These are phyloP conservation scores for Xerus inauris DNA, from an alignment of 2,113 vertebrate species.

Conservation along the genomic window DNA sequence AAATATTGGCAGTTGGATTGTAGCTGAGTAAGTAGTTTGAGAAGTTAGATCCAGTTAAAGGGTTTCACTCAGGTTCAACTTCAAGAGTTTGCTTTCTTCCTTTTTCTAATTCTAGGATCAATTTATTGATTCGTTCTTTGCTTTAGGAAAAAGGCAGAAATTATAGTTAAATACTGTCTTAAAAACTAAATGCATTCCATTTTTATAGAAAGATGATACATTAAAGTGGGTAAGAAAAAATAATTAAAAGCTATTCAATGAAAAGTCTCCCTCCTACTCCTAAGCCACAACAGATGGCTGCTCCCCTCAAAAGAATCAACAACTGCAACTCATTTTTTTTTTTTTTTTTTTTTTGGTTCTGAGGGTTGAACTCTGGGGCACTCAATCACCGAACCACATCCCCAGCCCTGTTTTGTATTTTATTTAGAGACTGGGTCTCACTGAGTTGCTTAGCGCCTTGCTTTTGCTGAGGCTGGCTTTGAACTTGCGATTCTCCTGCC, in stretches of 20 bases:
- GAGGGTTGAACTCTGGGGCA: too few species aligned
- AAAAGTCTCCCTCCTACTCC: background rate
- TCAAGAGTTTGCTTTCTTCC: conserved; percentile 13
- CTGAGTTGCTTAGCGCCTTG: too few species aligned
- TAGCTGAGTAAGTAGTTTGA: background rate
- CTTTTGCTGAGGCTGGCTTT: too few species aligned
- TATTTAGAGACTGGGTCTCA: too few species aligned
- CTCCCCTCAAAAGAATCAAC: background rate
- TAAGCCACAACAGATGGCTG: background rate
- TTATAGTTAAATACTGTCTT: conserved; percentile 21
- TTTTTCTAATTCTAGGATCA: conserved; percentile 56
- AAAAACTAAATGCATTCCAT: conserved; percentile 21
- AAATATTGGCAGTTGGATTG: background rate
- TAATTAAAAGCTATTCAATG: background rate
- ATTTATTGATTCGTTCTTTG: conserved; percentile 55
- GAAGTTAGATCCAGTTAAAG: background rate
- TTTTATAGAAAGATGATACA: background rate
- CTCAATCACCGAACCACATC: too few species aligned
- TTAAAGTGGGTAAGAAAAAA: conserved; percentile 33
- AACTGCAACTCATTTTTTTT: background rate
- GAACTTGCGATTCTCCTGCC: too few species aligned
- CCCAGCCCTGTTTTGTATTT: too few species aligned
- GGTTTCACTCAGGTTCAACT: conserved; percentile 3
- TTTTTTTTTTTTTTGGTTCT: too few species aligned
- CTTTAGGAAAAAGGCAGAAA: conserved; percentile 41